These are phyloP conservation scores for Drosophila sulfurigaster DNA, from an alignment of 1,140 invertebrate genomes.

Conservation along the genomic window DNA sequence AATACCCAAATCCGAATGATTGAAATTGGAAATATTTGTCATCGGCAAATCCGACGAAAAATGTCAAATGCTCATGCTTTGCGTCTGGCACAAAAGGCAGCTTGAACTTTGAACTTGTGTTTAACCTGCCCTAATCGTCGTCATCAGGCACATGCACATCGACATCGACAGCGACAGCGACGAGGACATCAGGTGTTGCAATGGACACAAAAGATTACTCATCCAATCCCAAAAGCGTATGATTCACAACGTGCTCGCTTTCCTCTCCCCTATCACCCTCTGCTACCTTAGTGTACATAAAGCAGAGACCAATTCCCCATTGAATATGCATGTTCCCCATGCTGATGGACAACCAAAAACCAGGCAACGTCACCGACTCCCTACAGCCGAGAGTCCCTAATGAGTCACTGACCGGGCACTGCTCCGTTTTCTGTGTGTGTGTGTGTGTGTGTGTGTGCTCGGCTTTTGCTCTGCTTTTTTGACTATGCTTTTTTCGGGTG, in stretches of 20 bases:
- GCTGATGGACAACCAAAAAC: slow-evolving; percentile 5
- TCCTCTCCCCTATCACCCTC: neutral
- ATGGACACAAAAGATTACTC: slow-evolving; percentile 64
- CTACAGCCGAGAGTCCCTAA: slow-evolving; percentile 33
- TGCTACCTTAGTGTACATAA: slow-evolving; percentile 19
- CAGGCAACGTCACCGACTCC: slow-evolving; percentile 15
- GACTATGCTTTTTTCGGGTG: neutral
- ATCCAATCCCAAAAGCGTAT: slow-evolving; percentile 40
- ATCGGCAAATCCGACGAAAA: slow-evolving; percentile 4
- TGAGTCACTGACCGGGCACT: slow-evolving; percentile 69
- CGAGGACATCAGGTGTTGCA: slow-evolving; percentile 49
- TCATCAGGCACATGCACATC: neutral
- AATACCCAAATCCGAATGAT: neutral
- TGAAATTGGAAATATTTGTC: neutral
- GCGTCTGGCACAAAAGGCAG: neutral
- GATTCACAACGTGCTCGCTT: slow-evolving; percentile 40
- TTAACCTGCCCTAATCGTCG: slow-evolving; percentile 38
- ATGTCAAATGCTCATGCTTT: slow-evolving; percentile 32
- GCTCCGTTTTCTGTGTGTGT: slow-evolving; percentile 14
- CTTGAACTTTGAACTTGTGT: slow-evolving; percentile 60
- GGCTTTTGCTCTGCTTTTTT: neutral
- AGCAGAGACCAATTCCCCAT: slow-evolving; percentile 17
- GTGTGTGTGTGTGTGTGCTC: slow-evolving; percentile 1
- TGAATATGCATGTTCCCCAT: slow-evolving; percentile 20
- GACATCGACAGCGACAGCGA: neutral